Conservation (phyloP, 2,797 vertebrate species). For the Alauda arvensis region DNA sequence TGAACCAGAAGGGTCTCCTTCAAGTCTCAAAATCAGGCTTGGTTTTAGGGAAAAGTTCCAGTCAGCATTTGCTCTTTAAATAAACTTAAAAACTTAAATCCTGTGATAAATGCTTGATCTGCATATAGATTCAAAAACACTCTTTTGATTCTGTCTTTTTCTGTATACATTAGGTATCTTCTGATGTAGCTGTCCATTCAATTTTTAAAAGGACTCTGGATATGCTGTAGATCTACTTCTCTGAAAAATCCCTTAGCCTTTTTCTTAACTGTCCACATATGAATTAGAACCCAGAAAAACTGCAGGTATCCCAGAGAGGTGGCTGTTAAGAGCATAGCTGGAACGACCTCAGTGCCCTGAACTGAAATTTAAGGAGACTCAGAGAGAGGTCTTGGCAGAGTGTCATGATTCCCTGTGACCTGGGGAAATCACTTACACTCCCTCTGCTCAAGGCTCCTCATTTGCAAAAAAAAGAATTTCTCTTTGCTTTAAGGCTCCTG, state of each 20-base stretch:
- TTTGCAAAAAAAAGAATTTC: not conserved
- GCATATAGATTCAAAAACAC: not conserved
- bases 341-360: not conserved
- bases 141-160: not conserved
- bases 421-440: not conserved
- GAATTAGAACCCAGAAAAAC: conserved; percentile 1
- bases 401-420: not conserved
- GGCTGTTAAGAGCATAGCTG: not conserved
- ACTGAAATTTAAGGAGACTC: not conserved
- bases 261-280: not conserved
- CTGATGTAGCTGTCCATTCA: conserved; percentile 5
- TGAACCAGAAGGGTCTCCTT: not conserved
- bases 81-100: not conserved
- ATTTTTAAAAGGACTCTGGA: not conserved
- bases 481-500: not conserved
- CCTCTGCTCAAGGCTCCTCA: not conserved
- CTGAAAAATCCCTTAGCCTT: not conserved
- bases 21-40: not conserved
- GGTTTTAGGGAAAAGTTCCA: not conserved
- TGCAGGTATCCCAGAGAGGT: not conserved
- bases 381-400: not conserved
- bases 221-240: not conserved
- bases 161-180: not conserved
- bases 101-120: not conserved
- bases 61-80: not conserved